A percentile compares a stretch with the other conserved stretches of the same genome.
phyloP scores from a whole-genome alignment of 2,113 vertebrate species.

The Micromys minutus region DNA sequence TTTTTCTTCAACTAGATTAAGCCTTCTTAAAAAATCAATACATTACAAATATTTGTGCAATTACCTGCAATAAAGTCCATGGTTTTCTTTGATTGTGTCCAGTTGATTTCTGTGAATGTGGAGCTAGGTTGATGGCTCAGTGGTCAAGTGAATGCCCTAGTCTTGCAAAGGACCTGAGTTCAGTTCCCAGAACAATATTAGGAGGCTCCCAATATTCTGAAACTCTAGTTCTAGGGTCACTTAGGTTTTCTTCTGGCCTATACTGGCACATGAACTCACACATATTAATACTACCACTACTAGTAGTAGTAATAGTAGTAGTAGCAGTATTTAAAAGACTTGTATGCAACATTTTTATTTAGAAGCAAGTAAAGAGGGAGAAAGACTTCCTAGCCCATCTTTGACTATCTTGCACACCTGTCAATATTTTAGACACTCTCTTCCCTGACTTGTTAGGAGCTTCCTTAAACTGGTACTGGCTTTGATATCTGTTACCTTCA shows the following conservation, averaged over 20 bases:
- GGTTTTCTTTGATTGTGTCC: neutral
- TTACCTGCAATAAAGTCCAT: neutral
- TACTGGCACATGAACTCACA: neutral
- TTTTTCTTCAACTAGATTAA: neutral
- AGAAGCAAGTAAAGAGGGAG: neutral
- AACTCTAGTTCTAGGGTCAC: neutral
- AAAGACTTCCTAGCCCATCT: neutral
- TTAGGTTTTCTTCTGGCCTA: neutral
- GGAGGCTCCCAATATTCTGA: neutral
- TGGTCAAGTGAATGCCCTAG: neutral
- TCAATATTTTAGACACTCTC: neutral
- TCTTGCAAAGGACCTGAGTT: neutral
- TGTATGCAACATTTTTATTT: neutral
- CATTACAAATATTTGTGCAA: neutral
- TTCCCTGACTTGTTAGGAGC: neutral
- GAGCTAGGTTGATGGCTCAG: neutral
- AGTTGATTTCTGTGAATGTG: neutral
- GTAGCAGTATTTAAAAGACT: neutral
- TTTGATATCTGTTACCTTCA: constrained; percentile 10
- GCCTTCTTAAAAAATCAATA: neutral
- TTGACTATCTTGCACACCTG: neutral
- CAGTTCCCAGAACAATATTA: neutral
- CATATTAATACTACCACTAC: neutral
- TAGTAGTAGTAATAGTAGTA: too few relatives aligned
- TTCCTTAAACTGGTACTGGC: neutral